Evolutionary conservation across 1,140 invertebrate genomes (phyloP), one percentile per base, ranked within the genome.

Genomic region (Brachionus rotundiformis): DNA sequence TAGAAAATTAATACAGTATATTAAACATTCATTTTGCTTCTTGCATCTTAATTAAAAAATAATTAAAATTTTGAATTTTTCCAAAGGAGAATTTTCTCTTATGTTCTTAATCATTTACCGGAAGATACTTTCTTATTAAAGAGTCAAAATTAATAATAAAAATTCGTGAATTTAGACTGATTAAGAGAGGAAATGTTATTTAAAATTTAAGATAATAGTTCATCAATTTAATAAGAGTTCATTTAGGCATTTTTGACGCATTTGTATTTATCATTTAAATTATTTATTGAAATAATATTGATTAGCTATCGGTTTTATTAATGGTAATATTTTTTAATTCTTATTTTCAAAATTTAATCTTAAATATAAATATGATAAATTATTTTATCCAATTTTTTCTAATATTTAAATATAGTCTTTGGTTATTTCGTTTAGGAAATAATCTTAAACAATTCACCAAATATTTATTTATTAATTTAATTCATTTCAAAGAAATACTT

Each of bases 11-110:
- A 54, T 59, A 19, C 47, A 59, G 23, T 36, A 79, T 19, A 63
- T 63, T 3, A 79, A 36, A 16, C 47, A 54, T 23, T 79, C 76
- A 25, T 27, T 59, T 63, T 79, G 76, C 23, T 79, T 79, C 19
- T 63, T 54, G 11, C 27, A 59, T n/a, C 75, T 77, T 16, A 31
- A 77, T 41, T 41, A 10, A 39, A 2, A 41, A 41, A 11, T 11
- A 13, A 41, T 41, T 41, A 41, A 5, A 41, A 41, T 11, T 41
- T 10, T 11, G 13, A 54, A 54, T 19, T 54, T 54, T 19, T 54
- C 2, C 3, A 19, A 6, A 7, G 16, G 16, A 49, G 3, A 49
- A 4, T 49, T 49, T 49, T n/a, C 1, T 19, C 16, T 16, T 7
- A 54, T 54, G 7, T 19, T 19, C 47, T 19, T 7, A 54, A 19